phyloP scores from a whole-genome alignment of 2,113 vertebrate genomes.

The Coptodon rendalli region DNA sequence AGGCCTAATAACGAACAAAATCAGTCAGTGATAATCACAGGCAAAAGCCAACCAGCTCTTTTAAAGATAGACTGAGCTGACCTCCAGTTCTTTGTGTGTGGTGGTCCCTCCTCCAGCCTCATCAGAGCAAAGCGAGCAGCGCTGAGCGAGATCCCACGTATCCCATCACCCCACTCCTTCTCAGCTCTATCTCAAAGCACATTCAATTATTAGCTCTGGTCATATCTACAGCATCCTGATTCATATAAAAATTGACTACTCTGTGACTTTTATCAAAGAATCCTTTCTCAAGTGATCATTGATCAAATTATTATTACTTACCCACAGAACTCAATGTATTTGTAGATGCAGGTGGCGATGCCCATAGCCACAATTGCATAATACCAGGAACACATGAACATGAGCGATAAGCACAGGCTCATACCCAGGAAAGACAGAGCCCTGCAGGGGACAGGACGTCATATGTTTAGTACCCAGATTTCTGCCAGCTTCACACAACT shows the following conservation, averaged over 20 bases:
- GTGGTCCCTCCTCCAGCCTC: slow-evolving; percentile 91
- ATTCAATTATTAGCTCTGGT: neutral
- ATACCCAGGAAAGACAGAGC: slow-evolving; percentile 97
- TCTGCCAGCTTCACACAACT: neutral
- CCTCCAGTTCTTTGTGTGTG: slow-evolving; percentile 99
- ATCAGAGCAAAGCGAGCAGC: slow-evolving; percentile 91
- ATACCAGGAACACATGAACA: slow-evolving; percentile 99
- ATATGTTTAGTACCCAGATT: neutral
- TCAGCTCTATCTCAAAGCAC: slow-evolving; percentile 79
- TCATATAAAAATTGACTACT: neutral
- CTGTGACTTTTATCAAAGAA: neutral
- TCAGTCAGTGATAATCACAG: neutral
- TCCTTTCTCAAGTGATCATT: neutral
- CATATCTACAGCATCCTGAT: neutral
- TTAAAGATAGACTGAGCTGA: slow-evolving; percentile 21
- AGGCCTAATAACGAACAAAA: slow-evolving; percentile 69
- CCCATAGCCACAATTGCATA: slow-evolving; percentile 95
- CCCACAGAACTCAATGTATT: slow-evolving; percentile 97
- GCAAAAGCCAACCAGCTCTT: neutral
- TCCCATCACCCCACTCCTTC: slow-evolving; percentile 98
- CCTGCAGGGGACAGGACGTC: slow-evolving; percentile 70
- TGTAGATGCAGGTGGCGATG: slow-evolving; percentile 97
- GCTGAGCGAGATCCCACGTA: slow-evolving; percentile 93
- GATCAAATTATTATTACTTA: slow-evolving; percentile 61
- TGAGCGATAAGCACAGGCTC: slow-evolving; percentile 94